Percentiles rank a stretch among this genome's conserved stretches.
phyloP scores from a whole-genome alignment of 1,140 invertebrate species.

The Drosophila bifasciata region DNA sequence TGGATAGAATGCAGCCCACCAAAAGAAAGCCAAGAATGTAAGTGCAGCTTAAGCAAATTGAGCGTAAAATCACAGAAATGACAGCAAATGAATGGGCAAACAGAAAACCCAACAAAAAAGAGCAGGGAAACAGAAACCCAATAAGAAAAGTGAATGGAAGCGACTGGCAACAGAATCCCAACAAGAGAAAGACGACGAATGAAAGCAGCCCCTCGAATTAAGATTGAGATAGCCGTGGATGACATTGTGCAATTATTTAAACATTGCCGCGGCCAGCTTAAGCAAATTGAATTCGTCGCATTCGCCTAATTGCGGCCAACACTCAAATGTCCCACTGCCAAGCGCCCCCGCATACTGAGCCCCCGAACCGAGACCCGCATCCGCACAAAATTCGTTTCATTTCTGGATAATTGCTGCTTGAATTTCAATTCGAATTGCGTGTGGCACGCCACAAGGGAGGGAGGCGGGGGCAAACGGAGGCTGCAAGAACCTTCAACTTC shows the following conservation, averaged over 20 bases:
- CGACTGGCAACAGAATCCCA: no score
- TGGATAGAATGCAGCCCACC: conserved; percentile 35
- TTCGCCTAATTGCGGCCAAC: conserved; percentile 72
- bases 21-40: conserved; percentile 53
- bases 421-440: conserved; percentile 76
- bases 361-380: conserved; percentile 33
- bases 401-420: conserved; percentile 79
- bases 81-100: conserved; percentile 42
- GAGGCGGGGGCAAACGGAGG: neutral
- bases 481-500: conserved; percentile 32
- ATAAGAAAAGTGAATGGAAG: no score
- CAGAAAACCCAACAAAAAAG: conserved; percentile 5
- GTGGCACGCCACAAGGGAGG: conserved; percentile 29
- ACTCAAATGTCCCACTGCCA: conserved; percentile 55
- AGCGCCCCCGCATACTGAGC: no score
- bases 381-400: conserved; percentile 46
- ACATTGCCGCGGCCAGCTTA: conserved; percentile 51
- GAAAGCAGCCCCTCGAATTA: conserved; percentile 1
- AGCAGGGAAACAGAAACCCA: neutral
- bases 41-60: conserved; percentile 80
- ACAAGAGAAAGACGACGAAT: no score
- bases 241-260: conserved; percentile 76
- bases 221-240: conserved; percentile 37
- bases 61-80: conserved; percentile 69
- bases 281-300: conserved; percentile 76